Base-by-base conservation (phyloP, 2,113 vertebrate genomes). In the Microcebus murinus region DNA sequence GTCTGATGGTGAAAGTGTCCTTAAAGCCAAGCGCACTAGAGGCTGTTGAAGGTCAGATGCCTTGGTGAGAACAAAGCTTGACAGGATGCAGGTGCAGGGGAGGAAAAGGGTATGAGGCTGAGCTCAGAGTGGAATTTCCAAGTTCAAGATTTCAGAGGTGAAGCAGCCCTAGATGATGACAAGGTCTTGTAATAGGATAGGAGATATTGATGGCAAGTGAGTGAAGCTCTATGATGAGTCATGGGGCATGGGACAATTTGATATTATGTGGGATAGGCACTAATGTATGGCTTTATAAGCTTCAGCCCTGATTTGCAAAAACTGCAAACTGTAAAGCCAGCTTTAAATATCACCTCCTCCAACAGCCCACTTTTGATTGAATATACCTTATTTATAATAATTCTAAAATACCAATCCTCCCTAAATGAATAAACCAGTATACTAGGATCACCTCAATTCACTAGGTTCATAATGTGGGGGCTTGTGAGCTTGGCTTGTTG, bases 121-220 rank as follows among this genome's bases (percentile, higher is more conserved):
- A 85, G 85, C 61, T 50, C 94, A 86, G 90, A 85, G 95, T 95
- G 42, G 91, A 94, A 95, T 98, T 93, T 97, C 97, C 50, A 71
- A 93, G 94, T 92, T 91, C 76, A 81, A 21, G 63, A 90, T 94
- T 94, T 85, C 93, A 83, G 84, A 95, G 71, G 81, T 68, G 61
- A 88, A 91, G 52, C 42, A 50, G 71, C 55, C 57, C 91, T 76
- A 65, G 57, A 70, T 93, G 92, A 65, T 36, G 71, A 86, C 86
- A 88, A 89, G 93, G 50, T 79, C 89, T 89, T 90, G 96, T 84
- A 96, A 97, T 50, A 77, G 70, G 96, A 97, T 93, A 95, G 93
- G 91, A 25, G 89, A 90, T 95, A 95, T n/a, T 80, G 91, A 89
- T 91, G 79, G 70, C 74, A 52, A 94, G 55, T 18, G 55, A 90